Evolutionary conservation across 2,113 vertebrate genomes (phyloP), one percentile per base, ranked within the genome.

Genomic region (Saguinus imperator): DNA sequence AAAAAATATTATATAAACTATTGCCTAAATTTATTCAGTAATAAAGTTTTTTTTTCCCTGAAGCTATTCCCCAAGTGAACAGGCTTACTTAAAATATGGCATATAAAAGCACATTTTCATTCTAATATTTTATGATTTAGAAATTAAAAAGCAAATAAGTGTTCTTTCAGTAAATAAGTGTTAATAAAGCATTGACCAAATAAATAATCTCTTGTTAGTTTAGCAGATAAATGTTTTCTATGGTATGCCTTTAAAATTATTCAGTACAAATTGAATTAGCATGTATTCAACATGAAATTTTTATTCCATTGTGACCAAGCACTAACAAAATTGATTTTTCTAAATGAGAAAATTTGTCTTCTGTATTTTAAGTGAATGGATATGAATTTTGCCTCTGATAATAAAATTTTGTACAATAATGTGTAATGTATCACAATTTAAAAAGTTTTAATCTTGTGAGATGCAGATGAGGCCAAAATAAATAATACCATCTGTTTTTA

Each of bases 391-490:
- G 94, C 95, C 95, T 98, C 96, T 98, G 96, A 98, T 98, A 98
- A 98, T 98, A 99, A 98, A 98, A 98, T 98, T 99, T 98, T 98
- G 76, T 98, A 98, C 87, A 98, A 97, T 98, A 98, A 98, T 97
- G 58, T 98, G 87, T 98, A 98, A 98, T 98, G 98, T 97, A 98
- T 98, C 97, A 98, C 95, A 98, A 64, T 64, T 29, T 64, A 14
- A 64, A 64, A 64, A 32, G 98, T 98, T 97, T 98, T 98, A 98
- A 98, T 98, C 98, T 98, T 98, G 82, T 98, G 97, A 98, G 0
- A 72, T 84, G 84, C 48, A 97, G 95, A 96, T 79, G 91, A 97
- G 77, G 86, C 82, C 89, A 97, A 97, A 96, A 98, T 98, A 98
- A 98, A 98, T 97, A 98, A 95, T 89, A 95, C n/a, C 12, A 43